These are phyloP conservation scores for Callimorpha dominula DNA, from an alignment of 2,888 invertebrate genomes.

Conservation along the genomic window DNA sequence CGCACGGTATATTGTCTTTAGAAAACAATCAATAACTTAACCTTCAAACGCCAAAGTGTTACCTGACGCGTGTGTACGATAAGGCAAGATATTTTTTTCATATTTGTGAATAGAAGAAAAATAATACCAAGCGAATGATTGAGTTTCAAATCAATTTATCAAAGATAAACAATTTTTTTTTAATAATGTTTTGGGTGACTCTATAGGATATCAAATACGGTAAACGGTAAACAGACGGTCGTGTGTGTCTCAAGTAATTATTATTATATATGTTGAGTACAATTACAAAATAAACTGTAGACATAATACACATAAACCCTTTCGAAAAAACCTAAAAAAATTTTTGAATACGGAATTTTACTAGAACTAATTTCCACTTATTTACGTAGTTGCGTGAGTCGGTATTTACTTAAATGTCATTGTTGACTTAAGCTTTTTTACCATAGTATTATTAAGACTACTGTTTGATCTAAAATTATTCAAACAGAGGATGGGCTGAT, in stretches of 20 bases:
- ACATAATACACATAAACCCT: background rate
- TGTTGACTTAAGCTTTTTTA: no score
- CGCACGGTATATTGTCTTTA: background rate
- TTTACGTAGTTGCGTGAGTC: background rate
- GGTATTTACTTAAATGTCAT: background rate
- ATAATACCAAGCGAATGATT: background rate
- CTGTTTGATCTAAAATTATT: no score
- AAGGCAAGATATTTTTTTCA: background rate
- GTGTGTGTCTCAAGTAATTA: no score
- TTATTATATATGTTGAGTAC: background rate
- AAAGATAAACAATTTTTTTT: no score
- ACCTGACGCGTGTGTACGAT: background rate
- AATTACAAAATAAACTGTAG: background rate
- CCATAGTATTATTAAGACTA: no score
- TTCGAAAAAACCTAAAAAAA: background rate
- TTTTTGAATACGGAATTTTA: background rate
- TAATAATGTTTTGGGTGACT: no score
- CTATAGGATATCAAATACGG: no score
- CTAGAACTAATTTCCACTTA: background rate
- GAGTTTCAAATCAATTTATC: background rate
- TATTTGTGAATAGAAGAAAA: background rate
- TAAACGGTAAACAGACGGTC: no score
- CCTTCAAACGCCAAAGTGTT: slow-evolving; percentile 4
- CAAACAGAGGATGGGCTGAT: no score
- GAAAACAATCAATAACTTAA: slow-evolving; percentile 5